phyloP scores from a whole-genome alignment of 2,888 invertebrate genomes.

The Xylocampa areola region DNA sequence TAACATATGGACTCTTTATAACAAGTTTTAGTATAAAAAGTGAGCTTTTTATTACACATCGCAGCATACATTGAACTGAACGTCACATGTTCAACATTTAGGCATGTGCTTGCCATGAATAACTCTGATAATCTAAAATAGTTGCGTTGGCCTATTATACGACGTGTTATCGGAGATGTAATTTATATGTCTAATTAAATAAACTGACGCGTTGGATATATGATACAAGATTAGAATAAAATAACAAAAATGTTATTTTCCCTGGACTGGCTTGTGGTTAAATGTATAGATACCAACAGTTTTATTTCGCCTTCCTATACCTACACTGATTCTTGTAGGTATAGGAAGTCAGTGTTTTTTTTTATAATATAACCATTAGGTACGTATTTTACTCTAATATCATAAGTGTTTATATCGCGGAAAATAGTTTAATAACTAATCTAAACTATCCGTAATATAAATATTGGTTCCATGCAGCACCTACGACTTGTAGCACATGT shows the following conservation, averaged over 20 bases:
- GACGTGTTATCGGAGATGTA: constrained; percentile 51
- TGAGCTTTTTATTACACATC: constrained; percentile 63
- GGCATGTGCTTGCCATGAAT: constrained; percentile 64
- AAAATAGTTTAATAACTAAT: no score
- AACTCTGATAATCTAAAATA: constrained; percentile 57
- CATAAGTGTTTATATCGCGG: no score
- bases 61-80: constrained; percentile 68
- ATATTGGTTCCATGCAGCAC: no score
- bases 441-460: no score
- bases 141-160: constrained; percentile 49
- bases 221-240: constrained; percentile 41
- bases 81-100: constrained; percentile 70
- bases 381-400: no score
- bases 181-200: constrained; percentile 49
- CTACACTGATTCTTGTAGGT: constrained; percentile 19
- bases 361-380: no score
- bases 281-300: constrained; percentile 6
- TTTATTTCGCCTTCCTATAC: constrained; percentile 17
- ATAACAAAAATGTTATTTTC: constrained; percentile 23
- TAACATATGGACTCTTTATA: constrained; percentile 67
- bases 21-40: constrained; percentile 65
- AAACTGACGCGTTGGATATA: constrained; percentile 22
- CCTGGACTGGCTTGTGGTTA: constrained; percentile 20
- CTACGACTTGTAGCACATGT: no score
- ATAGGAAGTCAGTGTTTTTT: no score